These are phyloP conservation scores for Neomorphus geoffroyi DNA, from an alignment of 2,797 vertebrate species.

Conservation along the genomic window DNA sequence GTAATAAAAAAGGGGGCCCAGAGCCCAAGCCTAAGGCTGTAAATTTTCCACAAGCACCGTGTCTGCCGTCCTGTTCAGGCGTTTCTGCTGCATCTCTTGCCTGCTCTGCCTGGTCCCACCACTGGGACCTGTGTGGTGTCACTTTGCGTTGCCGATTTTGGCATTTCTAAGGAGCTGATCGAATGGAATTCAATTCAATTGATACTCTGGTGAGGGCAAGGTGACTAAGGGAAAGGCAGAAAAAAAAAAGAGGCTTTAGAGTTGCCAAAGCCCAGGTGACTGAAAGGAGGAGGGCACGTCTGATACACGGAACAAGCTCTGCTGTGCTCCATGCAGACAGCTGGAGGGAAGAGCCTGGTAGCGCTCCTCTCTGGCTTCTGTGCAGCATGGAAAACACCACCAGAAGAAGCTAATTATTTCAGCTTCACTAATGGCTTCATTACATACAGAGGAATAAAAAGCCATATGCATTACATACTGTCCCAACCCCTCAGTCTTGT, in stretches of 20 bases:
- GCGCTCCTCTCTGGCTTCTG: background rate
- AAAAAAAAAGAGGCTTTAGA: background rate
- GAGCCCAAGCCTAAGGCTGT: background rate
- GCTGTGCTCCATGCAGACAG: background rate
- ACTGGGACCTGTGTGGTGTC: accelerated
- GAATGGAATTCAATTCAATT: background rate
- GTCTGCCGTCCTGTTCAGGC: background rate
- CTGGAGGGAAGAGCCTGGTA: background rate
- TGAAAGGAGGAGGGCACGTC: no score
- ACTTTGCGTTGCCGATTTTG: background rate
- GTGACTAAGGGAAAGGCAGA: background rate
- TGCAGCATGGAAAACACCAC: background rate
- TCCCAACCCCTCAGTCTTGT: accelerated
- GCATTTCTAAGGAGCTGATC: background rate
- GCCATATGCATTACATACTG: background rate
- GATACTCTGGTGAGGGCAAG: background rate
- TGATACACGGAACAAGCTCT: background rate
- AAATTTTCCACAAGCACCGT: background rate
- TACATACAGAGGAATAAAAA: background rate
- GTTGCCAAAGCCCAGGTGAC: background rate
- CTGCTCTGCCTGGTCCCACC: background rate
- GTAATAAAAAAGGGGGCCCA: background rate
- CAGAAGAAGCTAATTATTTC: background rate
- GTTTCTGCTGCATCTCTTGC: background rate
- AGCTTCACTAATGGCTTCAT: background rate